These are phyloP conservation scores for Galbula dea DNA, from an alignment of 2,113 vertebrate species.

Conservation along the genomic window DNA sequence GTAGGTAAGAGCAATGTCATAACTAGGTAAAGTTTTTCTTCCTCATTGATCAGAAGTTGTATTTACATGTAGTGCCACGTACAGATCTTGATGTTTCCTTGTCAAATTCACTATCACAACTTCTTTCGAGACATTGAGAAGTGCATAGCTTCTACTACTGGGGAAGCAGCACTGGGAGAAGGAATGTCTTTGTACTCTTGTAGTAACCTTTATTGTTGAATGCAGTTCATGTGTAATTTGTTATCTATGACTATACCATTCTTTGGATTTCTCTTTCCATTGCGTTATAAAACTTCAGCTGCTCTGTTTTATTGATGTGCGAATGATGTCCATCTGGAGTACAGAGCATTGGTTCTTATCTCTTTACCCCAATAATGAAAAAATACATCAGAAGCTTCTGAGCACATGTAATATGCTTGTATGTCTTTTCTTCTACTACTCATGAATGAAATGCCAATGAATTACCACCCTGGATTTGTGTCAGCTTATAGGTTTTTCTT, in stretches of 20 bases:
- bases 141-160: background rate
- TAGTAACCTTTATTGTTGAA: background rate
- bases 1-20: background rate
- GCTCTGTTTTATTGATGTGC: background rate
- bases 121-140: background rate
- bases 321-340: background rate
- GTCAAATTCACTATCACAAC: background rate
- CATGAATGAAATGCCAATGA: background rate
- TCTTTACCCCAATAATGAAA: background rate
- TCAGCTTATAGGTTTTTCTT: background rate
- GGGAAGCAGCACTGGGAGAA: background rate
- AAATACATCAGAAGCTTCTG: background rate
- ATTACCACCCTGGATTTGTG: background rate
- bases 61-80: background rate
- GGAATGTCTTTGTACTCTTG: background rate
- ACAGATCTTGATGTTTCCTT: background rate
- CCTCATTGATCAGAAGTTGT: background rate
- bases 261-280: background rate
- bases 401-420: background rate
- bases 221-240: background rate
- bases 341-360: background rate
- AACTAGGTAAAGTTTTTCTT: background rate
- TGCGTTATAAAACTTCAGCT: background rate
- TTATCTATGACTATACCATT: background rate
- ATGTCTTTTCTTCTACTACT: background rate